Conservation (phyloP, 2,113 vertebrate genomes). For the Noturus placidus region DNA sequence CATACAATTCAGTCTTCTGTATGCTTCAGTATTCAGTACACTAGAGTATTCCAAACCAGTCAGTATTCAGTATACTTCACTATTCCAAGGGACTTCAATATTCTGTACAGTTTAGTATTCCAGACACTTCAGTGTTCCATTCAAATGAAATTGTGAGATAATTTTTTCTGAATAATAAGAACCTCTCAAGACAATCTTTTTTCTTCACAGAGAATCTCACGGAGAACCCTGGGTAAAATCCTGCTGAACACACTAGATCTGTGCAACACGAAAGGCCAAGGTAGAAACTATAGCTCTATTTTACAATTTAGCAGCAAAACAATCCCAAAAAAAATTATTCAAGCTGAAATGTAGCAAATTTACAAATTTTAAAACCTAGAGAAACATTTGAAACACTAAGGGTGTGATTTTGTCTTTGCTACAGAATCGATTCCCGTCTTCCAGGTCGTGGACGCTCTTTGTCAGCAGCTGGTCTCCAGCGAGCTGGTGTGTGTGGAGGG, state of each 20-base stretch:
- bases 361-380: neutral
- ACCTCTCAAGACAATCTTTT: too few species aligned
- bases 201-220: slow-evolving; percentile 61
- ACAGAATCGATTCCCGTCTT: slow-evolving; percentile 58
- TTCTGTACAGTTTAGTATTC: neutral
- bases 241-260: slow-evolving; percentile 66
- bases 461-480: slow-evolving; percentile 56
- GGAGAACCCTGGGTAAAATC: slow-evolving; percentile 62
- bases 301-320: neutral
- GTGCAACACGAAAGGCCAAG: slow-evolving; percentile 57
- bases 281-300: slow-evolving; percentile 33
- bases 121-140: neutral
- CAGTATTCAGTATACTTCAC: neutral
- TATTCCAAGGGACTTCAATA: too few species aligned
- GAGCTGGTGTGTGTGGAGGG: slow-evolving; percentile 53
- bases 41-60: neutral
- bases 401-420: neutral
- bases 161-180: too few species aligned
- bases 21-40: neutral
- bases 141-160: too few species aligned
- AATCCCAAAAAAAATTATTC: neutral
- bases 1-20: neutral
- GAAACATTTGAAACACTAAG: neutral
- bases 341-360: neutral
- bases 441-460: slow-evolving; percentile 65